Evolutionary conservation across 2,888 invertebrate species (phyloP), one percentile per base, ranked within the genome.

Genomic region (Hydrotaea cyrtoneurina): DNA sequence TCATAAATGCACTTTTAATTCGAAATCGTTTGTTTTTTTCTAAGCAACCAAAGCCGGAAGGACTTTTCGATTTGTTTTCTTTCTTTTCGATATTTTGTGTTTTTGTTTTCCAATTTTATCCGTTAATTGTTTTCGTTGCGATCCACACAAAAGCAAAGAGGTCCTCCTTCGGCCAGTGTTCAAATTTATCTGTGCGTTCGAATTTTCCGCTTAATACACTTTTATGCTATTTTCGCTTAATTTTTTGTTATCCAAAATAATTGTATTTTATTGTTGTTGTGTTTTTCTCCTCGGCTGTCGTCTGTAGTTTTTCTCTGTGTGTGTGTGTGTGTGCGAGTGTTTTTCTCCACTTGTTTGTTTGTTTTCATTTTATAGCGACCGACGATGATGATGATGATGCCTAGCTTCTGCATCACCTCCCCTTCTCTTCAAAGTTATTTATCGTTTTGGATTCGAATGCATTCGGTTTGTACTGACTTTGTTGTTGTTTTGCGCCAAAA

Each of bases 191-290:
- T 85, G 85, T 17, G 31, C 66, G 66, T 77, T 62, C 59, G 55
- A 82, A 82, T 74, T 79, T 82, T 82, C 62, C 82, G 76, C 79
- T 82, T 77, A 76, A 82, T 74, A 79, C 76, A 74, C 69, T 85
- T 85, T 82, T 74, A 73, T 85, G 79, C 73, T 79, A 13, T 23
- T 69, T 69, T 23, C 43, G 23, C 43, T 69, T 43, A 46, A 43
- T 69, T 43, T 46, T 69, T 50, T n/a, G 50, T 50, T 50, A 13
- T 19, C 23, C 46, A 39, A 39, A 39, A 39, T 39, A 13, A 31
- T 59, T 13, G 59, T 26, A 13, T 64, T 78, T 73, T 66, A 7
- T 23, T 73, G 72, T 73, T 43, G 23, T 59, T 66, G 2, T 7
- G 36, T 62, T 78, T 79, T 66, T 21, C 19, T 66, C 31, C 31